These are phyloP conservation scores for Sesamia inferens DNA, from an alignment of 2,888 invertebrate species.

Conservation along the genomic window DNA sequence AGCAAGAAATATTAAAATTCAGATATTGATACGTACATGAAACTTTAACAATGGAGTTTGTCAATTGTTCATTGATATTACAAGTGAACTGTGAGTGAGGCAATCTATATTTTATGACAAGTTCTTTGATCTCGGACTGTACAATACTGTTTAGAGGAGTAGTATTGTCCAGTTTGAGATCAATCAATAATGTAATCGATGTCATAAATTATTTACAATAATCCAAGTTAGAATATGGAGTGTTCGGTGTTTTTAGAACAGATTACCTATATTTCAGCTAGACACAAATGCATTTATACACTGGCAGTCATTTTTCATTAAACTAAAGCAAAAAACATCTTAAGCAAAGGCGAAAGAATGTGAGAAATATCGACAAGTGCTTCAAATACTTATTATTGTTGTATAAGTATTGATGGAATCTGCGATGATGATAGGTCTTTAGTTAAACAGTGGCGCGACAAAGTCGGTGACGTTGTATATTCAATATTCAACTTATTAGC, in stretches of 20 bases:
- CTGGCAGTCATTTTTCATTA: neutral
- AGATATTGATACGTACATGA: neutral
- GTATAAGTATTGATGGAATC: neutral
- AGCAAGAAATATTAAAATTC: neutral
- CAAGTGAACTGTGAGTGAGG: neutral
- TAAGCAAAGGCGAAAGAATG: neutral
- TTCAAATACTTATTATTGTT: neutral
- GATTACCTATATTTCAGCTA: neutral
- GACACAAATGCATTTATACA: neutral
- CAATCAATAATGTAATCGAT: neutral
- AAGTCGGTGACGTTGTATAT: neutral
- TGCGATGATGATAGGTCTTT: neutral
- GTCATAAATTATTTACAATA: neutral
- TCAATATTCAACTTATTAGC: neutral
- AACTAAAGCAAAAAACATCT: conserved; percentile 7
- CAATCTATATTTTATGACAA: neutral
- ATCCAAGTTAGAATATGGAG: neutral
- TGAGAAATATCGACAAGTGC: conserved; percentile 8
- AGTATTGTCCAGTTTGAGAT: neutral
- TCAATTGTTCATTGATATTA: conserved; percentile 3
- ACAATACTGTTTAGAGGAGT: neutral
- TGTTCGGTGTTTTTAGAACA: neutral
- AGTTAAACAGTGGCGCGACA: neutral
- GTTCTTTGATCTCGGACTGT: conserved; percentile 15
- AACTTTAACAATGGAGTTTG: conserved; percentile 8